Base-by-base conservation (phyloP, 2,113 vertebrate genomes). In the Stercorarius parasiticus region DNA sequence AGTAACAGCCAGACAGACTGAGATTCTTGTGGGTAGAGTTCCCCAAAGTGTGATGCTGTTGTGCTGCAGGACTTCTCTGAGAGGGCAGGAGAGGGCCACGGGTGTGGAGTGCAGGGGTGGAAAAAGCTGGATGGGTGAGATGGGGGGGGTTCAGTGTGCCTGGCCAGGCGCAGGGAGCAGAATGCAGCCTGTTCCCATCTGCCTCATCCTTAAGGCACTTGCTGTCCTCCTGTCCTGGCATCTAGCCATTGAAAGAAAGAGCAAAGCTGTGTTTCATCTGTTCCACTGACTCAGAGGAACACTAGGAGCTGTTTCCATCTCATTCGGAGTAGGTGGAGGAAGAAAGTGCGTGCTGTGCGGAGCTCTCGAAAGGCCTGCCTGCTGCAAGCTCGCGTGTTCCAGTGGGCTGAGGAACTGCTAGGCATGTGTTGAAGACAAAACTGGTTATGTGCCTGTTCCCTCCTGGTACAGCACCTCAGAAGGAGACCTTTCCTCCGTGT, bases 241-340 rank as follows among this genome's bases (percentile, higher is more conserved):
- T 45, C 38, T 20, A 72, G 90, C 95, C 92, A 90, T 56, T 40
- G 73, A 86, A 73, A 94, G 95, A 94, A 95, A 95, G 93, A 97
- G 93, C 94, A 96, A 87, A 96, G 93, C 91, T 91, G 83, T 56
- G 77, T 93, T 93, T 95, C 96, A 95, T 95, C 95, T 95, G 88
- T 87, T 97, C 56, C 62, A 32, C 81, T 95, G 92, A 95, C 80
- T 96, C 95, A 95, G 88, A 96, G 87, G 66, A 85, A 69, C 2
- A 17, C 77, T 55, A 40, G 95, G 88, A 96, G 93, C 88, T 93
- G 90, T 86, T 86, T 92, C 72, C 91, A 87, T 95, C 92, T 95
- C 55, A 0, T 10, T 88, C 43, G 15, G 95, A 96, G 95, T 95
- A 92, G 97, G 94, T 92, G 97, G 92, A 88, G 93, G 88, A 96